Conservation (phyloP, 2,888 invertebrate genomes). For the Metacarcinus magister region DNA sequence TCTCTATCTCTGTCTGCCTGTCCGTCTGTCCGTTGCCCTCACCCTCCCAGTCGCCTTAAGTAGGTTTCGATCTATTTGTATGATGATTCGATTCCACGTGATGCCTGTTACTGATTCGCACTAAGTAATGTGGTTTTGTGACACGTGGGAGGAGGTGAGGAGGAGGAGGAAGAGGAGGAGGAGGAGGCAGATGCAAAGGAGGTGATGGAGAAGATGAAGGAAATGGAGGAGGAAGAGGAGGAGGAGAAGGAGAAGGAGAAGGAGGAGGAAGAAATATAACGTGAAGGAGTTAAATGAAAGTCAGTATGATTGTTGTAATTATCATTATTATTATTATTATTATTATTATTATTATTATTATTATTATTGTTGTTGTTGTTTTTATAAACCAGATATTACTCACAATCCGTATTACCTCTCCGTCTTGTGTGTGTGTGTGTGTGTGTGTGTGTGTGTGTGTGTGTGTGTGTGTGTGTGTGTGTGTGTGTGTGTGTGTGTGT, state of each 20-base stretch:
- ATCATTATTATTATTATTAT: too few species aligned
- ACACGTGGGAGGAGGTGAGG: background rate
- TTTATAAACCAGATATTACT: too few species aligned
- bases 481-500: too few species aligned
- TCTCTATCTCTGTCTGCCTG: background rate
- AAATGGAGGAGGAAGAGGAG: background rate
- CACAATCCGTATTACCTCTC: too few species aligned
- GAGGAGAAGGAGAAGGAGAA: background rate
- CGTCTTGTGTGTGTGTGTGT: too few species aligned
- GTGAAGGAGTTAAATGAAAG: background rate
- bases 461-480: too few species aligned
- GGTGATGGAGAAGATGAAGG: background rate
- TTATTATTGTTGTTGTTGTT: too few species aligned
- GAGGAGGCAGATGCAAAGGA: background rate
- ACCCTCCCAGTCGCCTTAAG: background rate
- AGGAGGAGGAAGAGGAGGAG: background rate
- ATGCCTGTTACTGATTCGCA: background rate
- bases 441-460: too few species aligned
- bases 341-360: too few species aligned
- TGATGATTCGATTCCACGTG: conserved; percentile 27
- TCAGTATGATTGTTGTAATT: too few species aligned
- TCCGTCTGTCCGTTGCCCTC: background rate
- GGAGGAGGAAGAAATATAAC: background rate
- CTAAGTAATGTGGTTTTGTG: background rate
- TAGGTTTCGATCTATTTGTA: conserved; percentile 1